Base-by-base conservation (phyloP, 2,888 invertebrate species). In the Anthoptus insignis region DNA sequence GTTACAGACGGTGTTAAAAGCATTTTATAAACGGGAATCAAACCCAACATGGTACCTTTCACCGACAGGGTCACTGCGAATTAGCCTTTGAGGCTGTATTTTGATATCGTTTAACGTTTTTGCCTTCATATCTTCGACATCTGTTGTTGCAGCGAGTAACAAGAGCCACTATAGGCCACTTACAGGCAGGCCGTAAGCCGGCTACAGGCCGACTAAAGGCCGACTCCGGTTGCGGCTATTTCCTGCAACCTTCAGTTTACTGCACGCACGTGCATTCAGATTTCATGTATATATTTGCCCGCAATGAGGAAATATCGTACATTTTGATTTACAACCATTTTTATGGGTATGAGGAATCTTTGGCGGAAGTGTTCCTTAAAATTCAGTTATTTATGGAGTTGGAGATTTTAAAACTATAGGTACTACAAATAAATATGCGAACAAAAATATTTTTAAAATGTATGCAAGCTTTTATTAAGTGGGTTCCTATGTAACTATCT, bases 361-460 rank as follows among this genome's bases (percentile, higher is more conserved):
- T 77, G 81, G 81, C 84, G 86, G 87, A 87, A 86, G 81, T 76
- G 70, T 67, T 69, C 72, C 58, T 39, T 4, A 7, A 39, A 16
- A 39, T n/a, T n/a, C n/a, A n/a, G n/a, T n/a, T n/a, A n/a, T n/a
- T n/a, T n/a, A n/a, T n/a, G n/a, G n/a, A n/a, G n/a, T n/a, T n/a
- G n/a, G n/a, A n/a, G n/a, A n/a, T n/a, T n/a, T n/a, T n/a, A n/a
- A n/a, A n/a, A n/a, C n/a, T n/a, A n/a, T n/a, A n/a, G n/a, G n/a
- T n/a, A n/a, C n/a, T n/a, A n/a, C n/a, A n/a, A n/a, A n/a, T n/a
- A n/a, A n/a, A n/a, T n/a, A n/a, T n/a, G n/a, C n/a, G n/a, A n/a
- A n/a, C n/a, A n/a, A n/a, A n/a, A n/a, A n/a, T n/a, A n/a, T n/a
- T n/a, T n/a, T n/a, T n/a, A n/a, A n/a, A n/a, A n/a, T n/a, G n/a